Evolutionary conservation across 2,113 vertebrate species (phyloP).

Genomic region (Tautogolabrus adspersus): DNA sequence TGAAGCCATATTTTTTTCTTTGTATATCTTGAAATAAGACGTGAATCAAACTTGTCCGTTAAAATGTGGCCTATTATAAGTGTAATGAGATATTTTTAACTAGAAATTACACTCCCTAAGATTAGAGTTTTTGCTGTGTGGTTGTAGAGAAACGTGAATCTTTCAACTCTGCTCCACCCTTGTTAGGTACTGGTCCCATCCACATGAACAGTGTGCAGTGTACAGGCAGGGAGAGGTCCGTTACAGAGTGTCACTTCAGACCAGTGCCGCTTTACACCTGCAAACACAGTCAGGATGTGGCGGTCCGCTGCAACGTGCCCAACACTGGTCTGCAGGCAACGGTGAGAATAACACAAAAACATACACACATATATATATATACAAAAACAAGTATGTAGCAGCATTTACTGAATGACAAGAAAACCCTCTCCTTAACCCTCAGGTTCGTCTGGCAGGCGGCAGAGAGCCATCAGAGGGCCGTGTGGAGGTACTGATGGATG

Average conservation of each 20-base stretch:
- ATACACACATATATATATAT: neutral
- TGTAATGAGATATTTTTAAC: too few species aligned
- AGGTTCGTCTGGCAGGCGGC: slow-evolving; percentile 94
- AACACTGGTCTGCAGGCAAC: slow-evolving; percentile 85
- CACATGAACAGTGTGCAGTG: slow-evolving; percentile 93
- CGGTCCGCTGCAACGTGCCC: slow-evolving; percentile 93
- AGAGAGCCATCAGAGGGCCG: slow-evolving; percentile 88
- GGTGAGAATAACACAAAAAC: slow-evolving; percentile 74
- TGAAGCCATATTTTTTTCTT: too few species aligned
- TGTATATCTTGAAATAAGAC: too few species aligned
- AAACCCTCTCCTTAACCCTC: neutral
- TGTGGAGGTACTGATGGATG: slow-evolving; percentile 91
- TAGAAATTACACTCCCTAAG: too few species aligned
- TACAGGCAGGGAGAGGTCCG: slow-evolving; percentile 85
- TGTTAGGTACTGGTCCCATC: slow-evolving; percentile 91
- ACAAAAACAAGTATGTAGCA: neutral
- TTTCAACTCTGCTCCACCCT: neutral
- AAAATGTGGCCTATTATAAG: too few species aligned
- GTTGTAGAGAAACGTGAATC: slow-evolving; percentile 24
- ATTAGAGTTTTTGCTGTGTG: neutral
- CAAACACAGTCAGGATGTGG: slow-evolving; percentile 89
- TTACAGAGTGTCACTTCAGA: slow-evolving; percentile 87
- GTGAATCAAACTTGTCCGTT: too few species aligned
- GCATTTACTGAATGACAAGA: neutral
- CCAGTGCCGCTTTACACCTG: slow-evolving; percentile 84